A percentile compares a stretch with the other conserved stretches of the same genome.
Conservation (phyloP, 2,797 vertebrate species). For the Staurois parvus region DNA sequence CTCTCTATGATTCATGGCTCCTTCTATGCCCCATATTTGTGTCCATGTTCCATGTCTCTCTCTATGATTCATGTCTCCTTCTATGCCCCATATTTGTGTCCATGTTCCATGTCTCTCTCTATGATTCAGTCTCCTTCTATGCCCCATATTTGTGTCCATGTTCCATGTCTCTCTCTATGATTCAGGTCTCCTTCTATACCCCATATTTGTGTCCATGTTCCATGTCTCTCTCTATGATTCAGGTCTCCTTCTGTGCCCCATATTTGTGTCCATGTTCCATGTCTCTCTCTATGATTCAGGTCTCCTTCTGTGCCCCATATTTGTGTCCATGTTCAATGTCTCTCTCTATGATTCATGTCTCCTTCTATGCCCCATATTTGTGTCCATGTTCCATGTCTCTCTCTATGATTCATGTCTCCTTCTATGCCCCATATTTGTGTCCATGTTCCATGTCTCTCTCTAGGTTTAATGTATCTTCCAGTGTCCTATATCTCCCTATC, state of each 20-base stretch:
- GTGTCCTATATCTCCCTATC: no score
- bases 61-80: neutral
- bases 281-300: neutral
- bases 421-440: neutral
- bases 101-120: neutral
- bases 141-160: neutral
- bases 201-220: neutral
- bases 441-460: neutral
- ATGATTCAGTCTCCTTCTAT: neutral
- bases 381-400: neutral
- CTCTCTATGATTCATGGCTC: neutral
- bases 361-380: no score
- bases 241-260: neutral
- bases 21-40: neutral
- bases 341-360: neutral
- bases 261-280: no score
- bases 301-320: neutral
- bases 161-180: neutral
- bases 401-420: neutral
- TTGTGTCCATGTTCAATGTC: neutral
- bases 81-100: neutral
- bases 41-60: neutral
- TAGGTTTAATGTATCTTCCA: no score
- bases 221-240: no score
- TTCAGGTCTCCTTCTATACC: neutral